A percentile compares a stretch with the other conserved stretches of the same genome.
Evolutionary conservation across 2,888 invertebrate species (phyloP).

Genomic region (Drosophila testacea): DNA sequence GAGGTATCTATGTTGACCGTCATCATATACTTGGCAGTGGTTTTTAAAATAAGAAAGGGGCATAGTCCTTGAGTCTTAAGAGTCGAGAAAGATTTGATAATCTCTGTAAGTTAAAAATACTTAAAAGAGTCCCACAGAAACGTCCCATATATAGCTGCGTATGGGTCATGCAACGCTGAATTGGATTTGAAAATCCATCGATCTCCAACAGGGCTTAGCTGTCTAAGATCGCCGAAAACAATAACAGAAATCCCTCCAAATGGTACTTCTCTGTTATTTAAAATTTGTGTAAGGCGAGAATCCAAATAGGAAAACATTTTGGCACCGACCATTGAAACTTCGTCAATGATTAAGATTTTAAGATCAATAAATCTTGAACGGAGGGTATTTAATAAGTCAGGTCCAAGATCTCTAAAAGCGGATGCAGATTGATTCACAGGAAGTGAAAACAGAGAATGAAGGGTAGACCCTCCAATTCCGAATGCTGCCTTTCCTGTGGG

Average conservation of each 20-base stretch:
- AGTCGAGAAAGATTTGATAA: too few relatives aligned
- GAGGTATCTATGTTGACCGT: too few relatives aligned
- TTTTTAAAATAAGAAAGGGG: too few relatives aligned
- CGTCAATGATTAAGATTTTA: constrained; percentile 20
- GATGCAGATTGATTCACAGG: too few relatives aligned
- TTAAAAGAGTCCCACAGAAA: too few relatives aligned
- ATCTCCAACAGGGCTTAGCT: constrained; percentile 10
- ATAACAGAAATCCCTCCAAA: too few relatives aligned
- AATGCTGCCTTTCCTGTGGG: too few relatives aligned
- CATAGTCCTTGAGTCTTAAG: too few relatives aligned
- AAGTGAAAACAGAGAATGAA: neutral
- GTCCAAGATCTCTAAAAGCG: neutral
- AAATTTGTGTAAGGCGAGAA: constrained; percentile 8
- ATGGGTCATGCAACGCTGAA: constrained; percentile 1
- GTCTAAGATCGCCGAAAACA: constrained; percentile 19
- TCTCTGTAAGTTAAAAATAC: too few relatives aligned
- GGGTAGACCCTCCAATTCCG: neutral
- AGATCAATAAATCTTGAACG: neutral
- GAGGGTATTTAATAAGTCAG: neutral
- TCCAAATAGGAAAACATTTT: constrained; percentile 19
- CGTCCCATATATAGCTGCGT: neutral
- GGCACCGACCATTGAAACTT: constrained; percentile 19
- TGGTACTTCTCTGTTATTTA: neutral
- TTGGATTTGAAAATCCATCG: constrained; percentile 11
- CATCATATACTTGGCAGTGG: too few relatives aligned